Conservation (phyloP, 2,797 vertebrate genomes). For the Nannoperca australis region DNA sequence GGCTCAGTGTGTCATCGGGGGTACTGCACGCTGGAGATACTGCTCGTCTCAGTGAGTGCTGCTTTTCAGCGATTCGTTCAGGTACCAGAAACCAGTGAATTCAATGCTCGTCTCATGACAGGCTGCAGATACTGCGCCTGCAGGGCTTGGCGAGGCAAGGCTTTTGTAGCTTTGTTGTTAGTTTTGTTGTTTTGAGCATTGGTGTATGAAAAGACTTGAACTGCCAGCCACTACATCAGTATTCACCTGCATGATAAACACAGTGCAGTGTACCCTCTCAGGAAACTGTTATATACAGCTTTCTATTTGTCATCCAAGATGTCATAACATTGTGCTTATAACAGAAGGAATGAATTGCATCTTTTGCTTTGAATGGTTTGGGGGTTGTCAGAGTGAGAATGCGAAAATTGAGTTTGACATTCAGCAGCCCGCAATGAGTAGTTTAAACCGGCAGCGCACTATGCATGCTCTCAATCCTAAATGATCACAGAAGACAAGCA, state of each 20-base stretch:
- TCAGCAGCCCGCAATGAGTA: conserved; percentile 27
- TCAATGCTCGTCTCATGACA: conserved; percentile 60
- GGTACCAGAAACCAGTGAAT: conserved; percentile 62
- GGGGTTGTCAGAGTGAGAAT: conserved; percentile 34
- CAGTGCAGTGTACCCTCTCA: conserved; percentile 29
- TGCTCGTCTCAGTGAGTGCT: conserved; percentile 59
- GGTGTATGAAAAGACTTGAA: conserved; percentile 49
- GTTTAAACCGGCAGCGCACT: conserved; percentile 28
- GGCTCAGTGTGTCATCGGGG: conserved; percentile 56
- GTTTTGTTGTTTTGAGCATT: conserved; percentile 57
- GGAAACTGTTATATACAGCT: conserved; percentile 64
- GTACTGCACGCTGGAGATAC: conserved; percentile 69
- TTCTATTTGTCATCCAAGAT: conserved; percentile 47
- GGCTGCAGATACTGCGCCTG: conserved; percentile 55
- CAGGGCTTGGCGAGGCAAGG: conserved; percentile 49
- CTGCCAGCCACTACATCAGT: conserved; percentile 37
- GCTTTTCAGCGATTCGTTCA: conserved; percentile 72
- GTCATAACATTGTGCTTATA: conserved; percentile 38
- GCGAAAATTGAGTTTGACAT: conserved; percentile 41
- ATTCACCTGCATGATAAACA: conserved; percentile 61
- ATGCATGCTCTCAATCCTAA: conserved; percentile 21
- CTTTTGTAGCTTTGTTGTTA: conserved; percentile 65
- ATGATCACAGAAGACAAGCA: conserved; percentile 31
- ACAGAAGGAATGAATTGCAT: conserved; percentile 25
- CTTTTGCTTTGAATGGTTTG: conserved; percentile 25